phyloP scores from a whole-genome alignment of 2,888 invertebrate species.

The Parnassius orleans region DNA sequence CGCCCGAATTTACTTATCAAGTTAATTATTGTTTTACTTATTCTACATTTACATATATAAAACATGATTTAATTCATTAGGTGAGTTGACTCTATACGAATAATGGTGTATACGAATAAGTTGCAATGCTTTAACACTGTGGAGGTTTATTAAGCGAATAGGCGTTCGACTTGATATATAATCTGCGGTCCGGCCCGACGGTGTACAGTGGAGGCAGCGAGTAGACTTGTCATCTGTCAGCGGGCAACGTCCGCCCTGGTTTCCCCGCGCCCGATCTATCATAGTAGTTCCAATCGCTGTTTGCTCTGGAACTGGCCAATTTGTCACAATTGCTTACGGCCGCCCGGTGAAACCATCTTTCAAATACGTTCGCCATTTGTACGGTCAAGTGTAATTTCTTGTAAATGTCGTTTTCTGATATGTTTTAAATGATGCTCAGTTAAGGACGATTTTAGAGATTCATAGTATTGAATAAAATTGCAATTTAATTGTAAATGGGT shows the following conservation, averaged over 20 bases:
- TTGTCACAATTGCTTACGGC: conserved; percentile 25
- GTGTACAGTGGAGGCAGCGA: conserved; percentile 10
- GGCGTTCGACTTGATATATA: conserved; percentile 11
- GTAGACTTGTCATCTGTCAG: conserved; percentile 23
- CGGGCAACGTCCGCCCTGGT: conserved; percentile 1
- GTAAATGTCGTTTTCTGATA: conserved; percentile 29
- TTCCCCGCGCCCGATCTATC: conserved; percentile 18
- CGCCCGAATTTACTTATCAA: no score
- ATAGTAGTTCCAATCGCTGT: conserved; percentile 9
- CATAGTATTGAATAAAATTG: no score
- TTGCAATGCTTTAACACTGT: no score
- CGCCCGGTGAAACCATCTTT: conserved; percentile 9
- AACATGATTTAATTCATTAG: no score
- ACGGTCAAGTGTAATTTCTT: conserved; percentile 23
- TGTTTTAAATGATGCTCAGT: no score
- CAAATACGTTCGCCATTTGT: conserved; percentile 17
- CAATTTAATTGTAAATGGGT: no score
- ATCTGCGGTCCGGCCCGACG: conserved; percentile 6
- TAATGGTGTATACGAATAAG: no score
- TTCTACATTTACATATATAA: no score
- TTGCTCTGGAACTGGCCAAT: conserved; percentile 19
- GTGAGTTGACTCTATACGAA: no score
- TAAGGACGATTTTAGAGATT: no score
- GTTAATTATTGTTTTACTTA: no score
- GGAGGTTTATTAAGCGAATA: neutral